Evolutionary conservation across 2,888 invertebrate species (phyloP), one percentile per base, ranked within the genome.

Genomic region (Caenorhabditis wallacei): DNA sequence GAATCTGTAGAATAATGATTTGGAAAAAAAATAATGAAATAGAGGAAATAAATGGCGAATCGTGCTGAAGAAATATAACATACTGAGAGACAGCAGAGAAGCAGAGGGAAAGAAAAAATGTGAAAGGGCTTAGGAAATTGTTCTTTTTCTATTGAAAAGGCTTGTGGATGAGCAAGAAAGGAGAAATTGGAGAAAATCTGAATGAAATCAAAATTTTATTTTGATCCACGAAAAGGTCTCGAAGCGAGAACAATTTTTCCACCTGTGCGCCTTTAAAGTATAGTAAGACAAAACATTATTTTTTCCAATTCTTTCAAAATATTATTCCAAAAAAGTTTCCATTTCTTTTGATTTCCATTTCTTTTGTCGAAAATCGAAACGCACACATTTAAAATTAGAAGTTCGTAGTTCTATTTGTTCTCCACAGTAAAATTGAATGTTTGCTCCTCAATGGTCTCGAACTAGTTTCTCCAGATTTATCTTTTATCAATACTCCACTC

Each of bases 71-170:
- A 53, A 40, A 57, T 35, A 30, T 35, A n/a, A 43, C 26, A 35
- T 20, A 64, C 1, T 20, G 46, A 22, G 51, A 76, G 68, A 59
- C 43, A 20, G 46, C 43, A 46, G 56, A 76, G 76, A 76, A 74
- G 18, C 20, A 51, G 75, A 37, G 57, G 10, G 35, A 35, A 30
- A 18, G n/a, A n/a, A n/a, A 59, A 11, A 59, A 59, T 20, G 37
- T 22, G 22, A 22, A 40, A 59, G 11, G 18, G 13, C 10, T n/a
- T 56, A 30, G 1, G n/a, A 56, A 30, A 57, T 18, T 8, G 18
- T 22, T 22, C 4, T 24, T 26, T 24, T 53, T 53, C 11, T 53
- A 53, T 2, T 53, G 7, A 51, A 2, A 13, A 16, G 43, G 7
- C 3, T 43, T 13, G 13, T 13, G 11, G 43, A 5, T 43, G 43